Evolutionary conservation across 2,797 vertebrate species (phyloP), one percentile per base, ranked within the genome.

Genomic region (Sebastes cheni): DNA sequence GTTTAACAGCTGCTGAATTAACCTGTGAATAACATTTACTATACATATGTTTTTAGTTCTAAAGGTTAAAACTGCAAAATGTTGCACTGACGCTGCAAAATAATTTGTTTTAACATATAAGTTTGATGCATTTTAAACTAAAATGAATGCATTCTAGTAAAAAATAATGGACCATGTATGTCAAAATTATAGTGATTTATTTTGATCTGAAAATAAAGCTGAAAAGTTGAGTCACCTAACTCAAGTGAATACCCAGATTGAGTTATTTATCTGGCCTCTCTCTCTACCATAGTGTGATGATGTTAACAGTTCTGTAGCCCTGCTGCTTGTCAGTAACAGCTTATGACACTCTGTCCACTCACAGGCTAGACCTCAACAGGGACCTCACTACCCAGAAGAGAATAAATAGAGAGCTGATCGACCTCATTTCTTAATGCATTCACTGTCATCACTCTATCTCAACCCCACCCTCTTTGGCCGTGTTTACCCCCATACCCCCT

Each of bases 311-410:
- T 79, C 60, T 73, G 50, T 18, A 30, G 59, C 36, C 54, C 75
- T 80, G 79, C 80, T 75, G 60, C 80, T 84, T 79, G 87, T 90
- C 88, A 84, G 52, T 84, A 86, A 91, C 82, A 87, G 85, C 76
- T 89, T 80, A 82, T 25, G 25, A 73, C 13, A 66, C n/a, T 60
- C n/a, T 60, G 36, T 74, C 36, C 6, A 7, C 39, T 82, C 27
- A 76, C 70, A 70, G 25, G n/a, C 77, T 27, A 23, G 50, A 20
- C 60, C 74, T 80, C 77, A 56, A 39, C 60, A n/a, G 22, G 64
- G 59, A 60, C 42, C 75, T 60, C 84, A 36, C 67, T 55, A 50
- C 42, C 67, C 58, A 69, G 52, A 79, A 75, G 22, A 46, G 60
- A 58, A 72, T 79, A 85, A 85, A 87, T 60, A 62, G 34, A 76